Conservation (phyloP, 2,888 invertebrate species). For the Hoplodrina blanda region DNA sequence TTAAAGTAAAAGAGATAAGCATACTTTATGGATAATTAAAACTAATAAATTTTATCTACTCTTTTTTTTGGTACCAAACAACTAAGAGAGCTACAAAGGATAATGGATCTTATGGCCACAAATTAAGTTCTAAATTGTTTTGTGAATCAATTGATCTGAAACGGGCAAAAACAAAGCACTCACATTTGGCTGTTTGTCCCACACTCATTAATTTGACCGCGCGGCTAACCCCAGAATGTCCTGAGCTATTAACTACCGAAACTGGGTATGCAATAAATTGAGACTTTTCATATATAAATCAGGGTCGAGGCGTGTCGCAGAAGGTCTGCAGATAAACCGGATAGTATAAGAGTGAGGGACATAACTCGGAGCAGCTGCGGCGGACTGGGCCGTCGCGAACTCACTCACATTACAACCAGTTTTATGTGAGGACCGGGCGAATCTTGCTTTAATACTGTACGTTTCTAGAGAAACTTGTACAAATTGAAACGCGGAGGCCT, state of each 20-base stretch:
- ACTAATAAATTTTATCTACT: slow-evolving; percentile 53
- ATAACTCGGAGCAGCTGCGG: slow-evolving; percentile 80
- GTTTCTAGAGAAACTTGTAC: slow-evolving; percentile 73
- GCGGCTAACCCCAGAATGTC: slow-evolving; percentile 81
- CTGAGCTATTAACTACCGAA: slow-evolving; percentile 83
- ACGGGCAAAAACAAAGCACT: slow-evolving; percentile 71
- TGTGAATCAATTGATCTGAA: slow-evolving; percentile 43
- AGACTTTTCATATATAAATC: slow-evolving; percentile 86
- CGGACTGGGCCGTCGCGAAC: slow-evolving; percentile 70
- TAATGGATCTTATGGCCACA: slow-evolving; percentile 25
- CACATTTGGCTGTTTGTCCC: slow-evolving; percentile 76
- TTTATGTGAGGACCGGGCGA: slow-evolving; percentile 74
- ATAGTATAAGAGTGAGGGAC: slow-evolving; percentile 77
- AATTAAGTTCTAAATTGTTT: slow-evolving; percentile 38
- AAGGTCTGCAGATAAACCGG: slow-evolving; percentile 82
- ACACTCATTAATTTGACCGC: slow-evolving; percentile 81
- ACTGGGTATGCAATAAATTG: slow-evolving; percentile 81
- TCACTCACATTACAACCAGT: slow-evolving; percentile 82
- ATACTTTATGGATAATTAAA: slow-evolving; percentile 63
- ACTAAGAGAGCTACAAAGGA: slow-evolving; percentile 14
- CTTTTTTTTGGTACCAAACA: slow-evolving; percentile 47
- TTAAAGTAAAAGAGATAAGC: slow-evolving; percentile 55
- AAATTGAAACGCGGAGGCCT: slow-evolving; percentile 76
- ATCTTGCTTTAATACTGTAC: slow-evolving; percentile 70
- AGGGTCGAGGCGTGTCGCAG: slow-evolving; percentile 77